Base-by-base conservation (phyloP, 2,888 invertebrate genomes). In the Malachius bipustulatus region DNA sequence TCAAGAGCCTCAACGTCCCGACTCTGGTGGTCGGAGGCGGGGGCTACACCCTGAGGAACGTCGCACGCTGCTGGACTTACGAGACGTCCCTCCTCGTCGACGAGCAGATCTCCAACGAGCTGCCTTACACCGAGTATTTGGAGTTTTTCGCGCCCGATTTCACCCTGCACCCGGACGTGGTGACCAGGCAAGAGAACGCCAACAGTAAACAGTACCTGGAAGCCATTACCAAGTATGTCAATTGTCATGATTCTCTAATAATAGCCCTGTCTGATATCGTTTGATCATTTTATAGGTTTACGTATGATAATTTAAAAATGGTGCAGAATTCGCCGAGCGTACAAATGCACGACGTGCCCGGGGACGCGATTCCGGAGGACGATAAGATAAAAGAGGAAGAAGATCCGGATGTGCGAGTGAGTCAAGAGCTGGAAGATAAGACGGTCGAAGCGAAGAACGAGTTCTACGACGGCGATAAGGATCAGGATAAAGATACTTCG, bases 131-230 rank as follows among this genome's bases (percentile, higher is more conserved):
- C 1, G 94, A 97, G 57, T 98, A 96, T 57, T 70, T 94, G 37
- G 94, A 96, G 59, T 97, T 91, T 61, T 98, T 97, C 60, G 90
- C 89, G 0, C 97, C 97, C 0, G 97, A 98, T 59, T 97, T 96
- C 55, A 85, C 84, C 1, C 65, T 98, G 9, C 93, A 97, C 65
- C 94, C 96, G 0, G 94, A 96, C 46, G 80, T 94, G 2, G 77
- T 81, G 3, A 83, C 82, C 2, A 69, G 80, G 37, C 80, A 81
- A 51, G 90, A 90, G 44, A 98, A 98, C 62, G 88, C 84, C 0
- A 98, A 98, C 57, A 85, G 84, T 44, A 89, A 91, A 60, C 91
- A 91, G 64, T 98, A 97, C 56, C 64, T 98, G 36, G 93, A 96
- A 46, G 75, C 85, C 1, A 90, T 98, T 41, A 80, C 85, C 0